Base-by-base conservation (phyloP, 2,797 vertebrate species). In the Gymnoscopelus microlampas region DNA sequence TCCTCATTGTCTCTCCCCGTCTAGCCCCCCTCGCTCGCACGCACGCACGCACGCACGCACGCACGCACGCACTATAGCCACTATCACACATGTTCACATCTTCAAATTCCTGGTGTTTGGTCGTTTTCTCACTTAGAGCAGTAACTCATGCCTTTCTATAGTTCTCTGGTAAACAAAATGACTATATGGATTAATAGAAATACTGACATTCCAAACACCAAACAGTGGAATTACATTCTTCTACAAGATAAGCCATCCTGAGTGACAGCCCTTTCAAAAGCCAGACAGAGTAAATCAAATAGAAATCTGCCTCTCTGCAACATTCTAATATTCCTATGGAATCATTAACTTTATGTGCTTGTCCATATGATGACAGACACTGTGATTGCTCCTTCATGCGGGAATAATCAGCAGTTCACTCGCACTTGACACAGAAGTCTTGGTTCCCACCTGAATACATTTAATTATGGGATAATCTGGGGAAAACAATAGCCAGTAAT, bases 341-440 rank as follows among this genome's bases (percentile, higher is more conserved):
- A 63, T 79, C 71, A 86, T 86, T 88, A 81, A 77, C 79, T 87
- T 82, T 76, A 71, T 76, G 63, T 85, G 80, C 74, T 69, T 78
- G 76, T 74, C 71, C 76, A 79, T 76, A 66, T 73, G 19, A 39
- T 39, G 71, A 72, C 70, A 66, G 65, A 48, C 51, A 4, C 71
- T 76, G 63, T 85, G 82, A 82, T 85, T 90, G 66, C 10, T 49
- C 64, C 68, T 78, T 79, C 85, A 84, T 79, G 69, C 68, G 67
- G 83, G 81, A 86, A 90, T 85, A 88, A 90, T 88, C 83, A 90
- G 80, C 78, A 76, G 74, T 84, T 90, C 70, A 83, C 60, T 78
- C 79, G 80, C 84, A 81, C 85, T 89, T 79, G 67, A 87, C 80
- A 88, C 80, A 74, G 83, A 82, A 73, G 70, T 70, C 83, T 80